Conservation (phyloP, 1,140 invertebrate genomes). For the Saccostrea echinata region DNA sequence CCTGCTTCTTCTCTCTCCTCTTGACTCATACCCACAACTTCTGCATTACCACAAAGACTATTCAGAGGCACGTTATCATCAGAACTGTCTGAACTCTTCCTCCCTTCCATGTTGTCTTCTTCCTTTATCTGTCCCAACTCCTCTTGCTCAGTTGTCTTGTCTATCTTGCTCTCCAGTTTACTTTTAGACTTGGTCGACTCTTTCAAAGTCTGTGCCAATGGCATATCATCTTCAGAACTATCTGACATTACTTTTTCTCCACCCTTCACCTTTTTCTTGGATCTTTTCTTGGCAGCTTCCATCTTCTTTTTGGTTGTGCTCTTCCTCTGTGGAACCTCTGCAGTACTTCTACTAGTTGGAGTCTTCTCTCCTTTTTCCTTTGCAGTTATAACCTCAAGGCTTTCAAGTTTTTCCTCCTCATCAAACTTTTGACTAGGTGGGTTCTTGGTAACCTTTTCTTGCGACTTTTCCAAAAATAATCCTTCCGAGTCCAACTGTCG, state of each 20-base stretch:
- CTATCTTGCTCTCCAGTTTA: constrained; percentile 34
- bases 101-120: neutral
- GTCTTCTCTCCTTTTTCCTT: constrained; percentile 61
- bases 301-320: constrained; percentile 70
- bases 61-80: constrained; percentile 42
- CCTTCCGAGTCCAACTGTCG: constrained; percentile 6
- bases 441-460: neutral
- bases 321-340: constrained; percentile 50
- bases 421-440: neutral
- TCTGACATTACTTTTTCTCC: neutral
- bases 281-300: constrained; percentile 58
- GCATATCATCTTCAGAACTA: constrained; percentile 41
- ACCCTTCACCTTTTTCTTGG: neutral
- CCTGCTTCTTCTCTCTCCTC: neutral
- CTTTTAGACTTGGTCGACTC: neutral
- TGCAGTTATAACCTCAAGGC: neutral
- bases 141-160: neutral
- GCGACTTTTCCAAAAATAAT: neutral
- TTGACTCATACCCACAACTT: neutral
- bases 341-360: constrained; percentile 53
- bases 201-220: neutral
- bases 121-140: neutral
- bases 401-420: neutral
- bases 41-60: neutral
- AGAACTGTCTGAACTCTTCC: constrained; percentile 42